Base-by-base conservation (phyloP, 1,140 invertebrate species). In the Steinernema khuongi region DNA sequence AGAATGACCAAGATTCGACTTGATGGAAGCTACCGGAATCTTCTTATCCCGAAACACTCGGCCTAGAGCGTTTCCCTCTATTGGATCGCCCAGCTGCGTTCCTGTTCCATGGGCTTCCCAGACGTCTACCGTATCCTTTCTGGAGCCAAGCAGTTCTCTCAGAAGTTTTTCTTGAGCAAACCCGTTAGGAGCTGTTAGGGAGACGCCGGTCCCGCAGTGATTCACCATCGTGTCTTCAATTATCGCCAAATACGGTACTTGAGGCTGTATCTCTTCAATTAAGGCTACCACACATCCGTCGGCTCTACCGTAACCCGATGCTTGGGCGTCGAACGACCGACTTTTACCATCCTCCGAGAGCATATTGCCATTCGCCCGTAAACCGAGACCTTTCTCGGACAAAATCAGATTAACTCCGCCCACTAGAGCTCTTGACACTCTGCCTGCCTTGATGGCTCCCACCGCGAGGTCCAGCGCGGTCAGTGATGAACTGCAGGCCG, bases 401-500 rank as follows among this genome's bases (percentile, higher is more conserved):
- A 97, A 85, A 60, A 91, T 88, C 0, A 97, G 85, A 85, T 92
- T 93, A 11, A 89, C 88, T 71, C 94, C 94, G n/a, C 90, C 94
- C 4, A 97, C 93, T 70, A 97, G 89, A 0, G 94, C 94, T 2
- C 91, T 89, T 81, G 97, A 93, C 86, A 93, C 94, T 78, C 92
- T 90, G 1, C 93, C 93, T 28, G 87, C 87, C 36, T 90, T 88
- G 44, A 97, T 94, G n/a, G 92, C 91, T 1, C 86, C 83, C 14
- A 93, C 88, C 4, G 80, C 80, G n/a, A 76, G 31, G 43, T 83
- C 68, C 80, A 97, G 85, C 1, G 92, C 94, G 81, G 92, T 90
- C 81, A 96, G 86, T 67, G 92, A 92, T 75, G 94, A 96, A 0
- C 93, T 95, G 86, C 95, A 98, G 0, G 94, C 94, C 1, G 94